Percentiles rank a stretch among this genome's conserved stretches.
Conservation (phyloP, 2,888 invertebrate genomes). For the Ichneumoninae sp. region DNA sequence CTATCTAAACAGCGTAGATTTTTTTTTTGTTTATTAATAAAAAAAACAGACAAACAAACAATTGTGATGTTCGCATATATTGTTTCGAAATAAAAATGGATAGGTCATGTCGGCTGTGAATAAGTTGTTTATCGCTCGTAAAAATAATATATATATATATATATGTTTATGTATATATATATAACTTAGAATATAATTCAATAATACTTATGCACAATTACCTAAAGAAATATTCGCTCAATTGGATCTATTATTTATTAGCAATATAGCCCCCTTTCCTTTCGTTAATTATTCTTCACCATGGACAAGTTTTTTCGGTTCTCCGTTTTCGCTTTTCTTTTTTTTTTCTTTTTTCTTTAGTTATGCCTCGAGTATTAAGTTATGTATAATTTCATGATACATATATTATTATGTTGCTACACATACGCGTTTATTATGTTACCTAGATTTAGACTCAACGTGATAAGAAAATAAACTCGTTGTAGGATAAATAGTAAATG, state of each 20-base stretch:
- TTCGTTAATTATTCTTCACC: slow-evolving; percentile 71
- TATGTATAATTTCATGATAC: slow-evolving; percentile 76
- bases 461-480: slow-evolving; percentile 58
- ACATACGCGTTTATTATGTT: slow-evolving; percentile 76
- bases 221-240: slow-evolving; percentile 70
- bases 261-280: slow-evolving; percentile 64
- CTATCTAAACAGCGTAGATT: slow-evolving; percentile 61
- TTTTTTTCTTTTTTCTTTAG: slow-evolving; percentile 51
- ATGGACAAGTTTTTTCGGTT: slow-evolving; percentile 69
- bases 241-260: slow-evolving; percentile 68
- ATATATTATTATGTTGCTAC: slow-evolving; percentile 77
- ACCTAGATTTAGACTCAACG: slow-evolving; percentile 70
- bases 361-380: slow-evolving; percentile 72
- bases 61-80: slow-evolving; percentile 55
- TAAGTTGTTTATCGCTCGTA: slow-evolving; percentile 57
- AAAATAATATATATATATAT: slow-evolving; percentile 54
- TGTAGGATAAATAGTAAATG: slow-evolving; percentile 32
- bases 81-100: slow-evolving; percentile 52
- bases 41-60: slow-evolving; percentile 48
- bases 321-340: slow-evolving; percentile 34
- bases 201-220: slow-evolving; percentile 72
- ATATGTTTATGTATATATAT: background rate
- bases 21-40: slow-evolving; percentile 53
- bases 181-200: slow-evolving; percentile 62
- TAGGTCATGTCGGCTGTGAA: slow-evolving; percentile 57